Evolutionary conservation across 37 sponge, comb jelly and placozoan species (phyloP).

Genomic region (Lycopodina hypogea): DNA sequence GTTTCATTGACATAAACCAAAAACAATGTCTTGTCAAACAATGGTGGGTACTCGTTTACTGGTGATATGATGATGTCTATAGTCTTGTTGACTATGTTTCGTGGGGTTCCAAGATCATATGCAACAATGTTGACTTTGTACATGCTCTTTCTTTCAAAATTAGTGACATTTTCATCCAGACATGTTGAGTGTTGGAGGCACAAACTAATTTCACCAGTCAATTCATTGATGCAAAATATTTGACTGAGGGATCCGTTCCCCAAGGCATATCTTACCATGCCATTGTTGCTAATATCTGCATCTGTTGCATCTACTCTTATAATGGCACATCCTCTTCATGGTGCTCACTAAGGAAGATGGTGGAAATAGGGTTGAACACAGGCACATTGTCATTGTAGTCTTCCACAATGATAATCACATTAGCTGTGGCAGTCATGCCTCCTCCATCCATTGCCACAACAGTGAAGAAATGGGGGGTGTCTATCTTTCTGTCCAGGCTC

Average conservation of each 20-base stretch:
- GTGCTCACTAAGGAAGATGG: slow-evolving; percentile 37
- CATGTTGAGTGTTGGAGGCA: not conserved
- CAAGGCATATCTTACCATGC: slow-evolving; percentile 26
- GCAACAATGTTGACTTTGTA: slow-evolving; percentile 33
- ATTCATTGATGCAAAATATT: slow-evolving; percentile 19
- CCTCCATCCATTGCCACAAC: slow-evolving; percentile 52
- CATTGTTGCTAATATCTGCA: slow-evolving; percentile 39
- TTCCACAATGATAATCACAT: slow-evolving; percentile 19
- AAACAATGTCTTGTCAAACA: slow-evolving; percentile 15
- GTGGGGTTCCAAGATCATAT: slow-evolving; percentile 33
- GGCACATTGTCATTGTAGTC: slow-evolving; percentile 58
- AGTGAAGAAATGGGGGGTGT: slow-evolving; percentile 9
- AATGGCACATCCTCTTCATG: not conserved
- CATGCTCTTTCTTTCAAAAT: slow-evolving; percentile 27
- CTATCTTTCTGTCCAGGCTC: slow-evolving; percentile 46
- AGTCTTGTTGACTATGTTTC: slow-evolving; percentile 26
- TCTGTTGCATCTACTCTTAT: slow-evolving; percentile 35
- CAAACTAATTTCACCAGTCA: slow-evolving; percentile 22
- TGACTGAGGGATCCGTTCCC: slow-evolving; percentile 3
- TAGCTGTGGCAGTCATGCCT: not conserved
- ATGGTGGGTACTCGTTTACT: slow-evolving; percentile 55
- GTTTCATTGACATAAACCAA: slow-evolving; percentile 27
- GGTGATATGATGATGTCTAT: slow-evolving; percentile 26
- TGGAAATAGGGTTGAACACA: slow-evolving; percentile 5
- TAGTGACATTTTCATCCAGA: not conserved